Evolutionary conservation across 2,113 vertebrate genomes (phyloP), one percentile per base, ranked within the genome.

Genomic region (Notothenia coriiceps): DNA sequence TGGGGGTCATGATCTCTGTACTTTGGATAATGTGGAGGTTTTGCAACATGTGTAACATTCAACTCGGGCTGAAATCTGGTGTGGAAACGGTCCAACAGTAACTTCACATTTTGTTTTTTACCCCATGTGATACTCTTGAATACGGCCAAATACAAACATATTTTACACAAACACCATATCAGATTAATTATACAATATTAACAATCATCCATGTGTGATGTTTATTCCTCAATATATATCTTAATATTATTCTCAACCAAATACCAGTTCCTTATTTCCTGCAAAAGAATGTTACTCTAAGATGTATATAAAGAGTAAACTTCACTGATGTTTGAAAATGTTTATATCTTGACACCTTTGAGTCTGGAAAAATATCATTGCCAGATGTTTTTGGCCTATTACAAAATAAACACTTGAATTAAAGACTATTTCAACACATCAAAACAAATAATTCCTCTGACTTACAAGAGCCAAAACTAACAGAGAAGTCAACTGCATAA

Each of bases 331-430:
- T 54, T 46, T 43, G 60, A 63, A 12, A 12, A 17, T 29, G 4
- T 5, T 62, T 49, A 59, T 47, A 62, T 78, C 66, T 43, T 66
- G 64, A 20, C 51, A 64, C 43, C n/a, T 40, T 40, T 40, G 1
- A 40, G 35, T 40, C 35, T 64, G 15, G 63, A 33, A 63, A 13
- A 57, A 70, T 82, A 85, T 67, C 67, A 72, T 43, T 50, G 60
- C 40, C 69, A 69, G 12, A 5, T 77, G 75, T 70, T 73, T 29
- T 69, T 44, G 10, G n/a, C 33, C 35, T 65, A 46, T 52, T 49
- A 29, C 17, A 60, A 47, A 47, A 75, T 12, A 43, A 13, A 52
- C 6, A 5, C 17, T 63, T 33, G 29, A n/a, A 35, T 35, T 9
- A 29, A 25, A 17, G 20, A 29, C 13, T 17, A 29, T 43, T 62